Conservation (phyloP, 2,113 vertebrate species). For the Guaruba guarouba region DNA sequence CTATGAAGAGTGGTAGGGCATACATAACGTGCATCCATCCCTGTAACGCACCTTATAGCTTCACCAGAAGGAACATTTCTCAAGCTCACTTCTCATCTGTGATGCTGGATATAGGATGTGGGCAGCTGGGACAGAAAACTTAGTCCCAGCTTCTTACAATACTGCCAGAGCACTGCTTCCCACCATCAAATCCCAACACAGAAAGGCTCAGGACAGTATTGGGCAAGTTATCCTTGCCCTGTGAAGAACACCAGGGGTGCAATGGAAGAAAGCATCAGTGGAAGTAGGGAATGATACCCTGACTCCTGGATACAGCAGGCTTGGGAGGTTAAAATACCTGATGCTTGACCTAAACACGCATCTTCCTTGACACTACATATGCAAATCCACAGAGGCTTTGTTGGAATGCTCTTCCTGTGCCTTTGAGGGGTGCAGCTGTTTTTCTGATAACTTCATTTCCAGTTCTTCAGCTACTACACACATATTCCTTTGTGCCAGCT, state of each 20-base stretch:
- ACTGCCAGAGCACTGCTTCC: background rate
- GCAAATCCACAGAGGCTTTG: background rate
- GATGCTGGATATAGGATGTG: background rate
- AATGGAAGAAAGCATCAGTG: background rate
- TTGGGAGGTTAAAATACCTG: background rate
- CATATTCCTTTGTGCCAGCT: accelerated
- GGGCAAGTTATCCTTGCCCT: background rate
- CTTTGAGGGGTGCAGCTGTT: background rate
- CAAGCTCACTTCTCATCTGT: background rate
- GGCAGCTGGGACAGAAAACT: background rate
- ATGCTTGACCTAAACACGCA: background rate
- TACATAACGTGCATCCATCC: background rate
- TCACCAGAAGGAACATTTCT: background rate
- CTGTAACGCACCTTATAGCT: background rate
- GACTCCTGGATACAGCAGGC: background rate
- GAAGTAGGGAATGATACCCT: background rate
- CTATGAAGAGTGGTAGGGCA: background rate
- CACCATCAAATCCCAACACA: background rate
- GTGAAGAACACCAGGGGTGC: too few relatives aligned
- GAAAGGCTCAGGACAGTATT: background rate
- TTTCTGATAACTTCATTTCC: background rate
- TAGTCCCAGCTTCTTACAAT: background rate
- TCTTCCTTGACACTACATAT: background rate
- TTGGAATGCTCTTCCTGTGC: background rate
- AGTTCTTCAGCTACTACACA: background rate